Base-by-base conservation (phyloP, 1,140 invertebrate genomes). In the Heterodera schachtii region DNA sequence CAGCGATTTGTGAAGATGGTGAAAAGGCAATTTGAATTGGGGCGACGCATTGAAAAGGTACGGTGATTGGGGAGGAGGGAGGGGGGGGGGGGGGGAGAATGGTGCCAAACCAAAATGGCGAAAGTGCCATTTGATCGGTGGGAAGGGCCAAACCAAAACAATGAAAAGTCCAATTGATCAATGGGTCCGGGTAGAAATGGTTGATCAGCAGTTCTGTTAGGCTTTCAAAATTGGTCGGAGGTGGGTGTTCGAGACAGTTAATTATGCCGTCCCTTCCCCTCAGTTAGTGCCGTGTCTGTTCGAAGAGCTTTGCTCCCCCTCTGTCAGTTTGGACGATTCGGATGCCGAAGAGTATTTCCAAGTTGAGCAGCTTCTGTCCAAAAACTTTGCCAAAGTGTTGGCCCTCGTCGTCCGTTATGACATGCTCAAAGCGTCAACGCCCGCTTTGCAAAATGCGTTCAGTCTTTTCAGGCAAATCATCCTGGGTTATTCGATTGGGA, bases 201-300 rank as follows among this genome's bases (percentile, higher is more conserved):
- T n/a, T n/a, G n/a, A n/a, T n/a, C 47, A 4, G 4, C 47, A 9
- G 47, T 49, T 49, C 47, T 49, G 47, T 49, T 49, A 49, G 47
- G 47, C n/a, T n/a, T n/a, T n/a, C n/a, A n/a, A n/a, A n/a, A n/a
- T n/a, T n/a, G n/a, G n/a, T n/a, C n/a, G n/a, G n/a, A n/a, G n/a
- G n/a, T n/a, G n/a, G n/a, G n/a, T n/a, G 31, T 31, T 31, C 31
- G 31, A 31, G 31, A 31, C 16, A 69, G 19, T 31, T 31, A 9
- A 8, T 70, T 70, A 11, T 11, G n/a, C 5, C n/a, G 41, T 70
- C 1, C 67, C 8, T 70, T 31, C 2, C 31, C n/a, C 67, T 70
- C n/a, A 71, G 69, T 41, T 78, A 31, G 70, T 78, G 66, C 76
- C 76, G 6, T 78, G 64, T 52, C 47, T 78, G 66, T 78, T 78